Evolutionary conservation across 2,797 vertebrate species (phyloP).

Genomic region (Enteromius radiatus): DNA sequence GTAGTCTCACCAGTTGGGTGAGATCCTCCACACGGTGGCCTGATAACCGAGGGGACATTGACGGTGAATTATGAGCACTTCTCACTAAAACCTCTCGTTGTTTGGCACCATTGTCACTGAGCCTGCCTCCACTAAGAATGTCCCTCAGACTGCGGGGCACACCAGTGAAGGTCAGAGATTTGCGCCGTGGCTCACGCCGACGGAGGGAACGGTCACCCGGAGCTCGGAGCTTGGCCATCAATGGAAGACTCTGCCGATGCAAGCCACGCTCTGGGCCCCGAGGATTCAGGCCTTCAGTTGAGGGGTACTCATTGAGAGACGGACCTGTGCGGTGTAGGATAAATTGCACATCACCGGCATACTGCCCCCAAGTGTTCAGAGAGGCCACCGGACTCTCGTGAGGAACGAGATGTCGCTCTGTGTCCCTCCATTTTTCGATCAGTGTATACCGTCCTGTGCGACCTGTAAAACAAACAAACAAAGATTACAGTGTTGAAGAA

Average conservation of each 20-base stretch:
- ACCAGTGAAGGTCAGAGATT: constrained; percentile 94
- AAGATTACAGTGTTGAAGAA: background rate
- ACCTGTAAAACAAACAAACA: constrained; percentile 71
- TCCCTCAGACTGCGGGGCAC: constrained; percentile 92
- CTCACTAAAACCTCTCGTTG: constrained; percentile 84
- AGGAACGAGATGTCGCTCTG: constrained; percentile 91
- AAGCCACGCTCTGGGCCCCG: constrained; percentile 90
- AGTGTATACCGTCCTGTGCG: constrained; percentile 95
- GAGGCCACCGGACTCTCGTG: constrained; percentile 94
- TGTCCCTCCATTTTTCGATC: constrained; percentile 97
- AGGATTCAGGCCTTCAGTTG: constrained; percentile 85
- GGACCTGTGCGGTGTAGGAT: constrained; percentile 94
- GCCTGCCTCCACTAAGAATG: constrained; percentile 85
- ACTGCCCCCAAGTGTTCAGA: constrained; percentile 98
- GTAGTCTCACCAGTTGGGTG: constrained; percentile 86
- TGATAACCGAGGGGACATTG: constrained; percentile 72
- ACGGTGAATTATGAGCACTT: constrained; percentile 65
- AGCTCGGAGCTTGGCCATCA: constrained; percentile 91
- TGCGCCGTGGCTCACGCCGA: constrained; percentile 91
- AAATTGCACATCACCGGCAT: constrained; percentile 95
- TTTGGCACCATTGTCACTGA: constrained; percentile 80
- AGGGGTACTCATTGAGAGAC: constrained; percentile 90
- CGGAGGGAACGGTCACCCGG: constrained; percentile 86
- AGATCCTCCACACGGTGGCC: constrained; percentile 85
- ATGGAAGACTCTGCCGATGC: constrained; percentile 93